A percentile compares a stretch with the other conserved stretches of the same genome.
Conservation (phyloP, 2,888 invertebrate species). For the Fragum whitleyi region DNA sequence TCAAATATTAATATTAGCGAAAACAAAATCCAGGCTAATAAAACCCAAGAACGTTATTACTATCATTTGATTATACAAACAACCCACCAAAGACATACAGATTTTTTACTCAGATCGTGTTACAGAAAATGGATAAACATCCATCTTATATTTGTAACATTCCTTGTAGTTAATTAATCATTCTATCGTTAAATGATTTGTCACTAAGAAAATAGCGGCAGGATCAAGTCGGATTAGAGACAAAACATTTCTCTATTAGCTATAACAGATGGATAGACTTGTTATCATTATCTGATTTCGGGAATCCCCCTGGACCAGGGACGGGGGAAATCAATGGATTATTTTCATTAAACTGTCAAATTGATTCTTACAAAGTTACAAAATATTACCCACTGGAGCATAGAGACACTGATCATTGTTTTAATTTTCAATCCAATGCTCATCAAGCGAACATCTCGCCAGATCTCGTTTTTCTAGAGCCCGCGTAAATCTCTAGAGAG, state of each 20-base stretch:
- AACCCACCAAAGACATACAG: no score
- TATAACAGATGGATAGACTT: conserved; percentile 56
- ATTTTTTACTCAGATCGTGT: no score
- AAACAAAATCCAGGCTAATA: no score
- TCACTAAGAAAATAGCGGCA: conserved; percentile 39
- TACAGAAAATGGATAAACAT: neutral
- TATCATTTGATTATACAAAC: no score
- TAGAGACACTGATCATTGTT: conserved; percentile 61
- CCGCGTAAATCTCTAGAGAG: conserved; percentile 57
- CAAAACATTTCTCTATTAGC: conserved; percentile 49
- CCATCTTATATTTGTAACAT: neutral
- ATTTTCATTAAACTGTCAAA: conserved; percentile 70
- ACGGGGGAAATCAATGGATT: conserved; percentile 59
- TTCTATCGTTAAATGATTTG: conserved; percentile 41
- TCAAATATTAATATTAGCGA: no score
- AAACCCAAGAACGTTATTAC: no score
- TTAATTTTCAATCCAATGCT: conserved; percentile 64
- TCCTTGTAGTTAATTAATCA: conserved; percentile 31
- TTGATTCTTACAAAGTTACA: conserved; percentile 67
- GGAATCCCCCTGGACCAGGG: conserved; percentile 47
- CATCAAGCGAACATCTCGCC: conserved; percentile 63
- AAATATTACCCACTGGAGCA: conserved; percentile 65
- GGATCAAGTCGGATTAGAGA: conserved; percentile 27
- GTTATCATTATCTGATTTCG: conserved; percentile 50
- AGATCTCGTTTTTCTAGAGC: conserved; percentile 58